A percentile compares a stretch with the other conserved stretches of the same genome.
These are phyloP conservation scores for Spisula solida DNA, from an alignment of 2,888 invertebrate genomes.

Conservation along the genomic window DNA sequence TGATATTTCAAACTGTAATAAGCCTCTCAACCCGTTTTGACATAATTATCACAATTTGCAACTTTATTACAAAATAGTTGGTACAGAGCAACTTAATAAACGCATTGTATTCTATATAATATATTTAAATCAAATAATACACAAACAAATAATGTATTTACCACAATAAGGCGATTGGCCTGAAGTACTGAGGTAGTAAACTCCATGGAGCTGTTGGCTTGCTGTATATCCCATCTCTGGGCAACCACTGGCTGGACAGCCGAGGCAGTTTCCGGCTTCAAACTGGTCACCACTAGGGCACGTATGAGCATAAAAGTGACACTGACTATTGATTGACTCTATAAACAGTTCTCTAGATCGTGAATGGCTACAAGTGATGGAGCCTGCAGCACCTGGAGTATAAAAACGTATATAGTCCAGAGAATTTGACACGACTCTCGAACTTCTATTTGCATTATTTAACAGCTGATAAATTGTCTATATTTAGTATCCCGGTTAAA, in stretches of 20 bases:
- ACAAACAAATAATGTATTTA: conserved; percentile 46
- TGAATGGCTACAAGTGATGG: conserved; percentile 78
- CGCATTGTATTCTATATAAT: no score
- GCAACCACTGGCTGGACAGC: conserved; percentile 75
- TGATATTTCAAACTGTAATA: no score
- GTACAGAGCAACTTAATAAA: no score
- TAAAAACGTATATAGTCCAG: no score
- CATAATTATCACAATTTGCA: no score
- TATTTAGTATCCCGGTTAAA: no score
- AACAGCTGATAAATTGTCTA: no score
- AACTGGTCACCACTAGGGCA: conserved; percentile 72
- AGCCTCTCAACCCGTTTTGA: no score
- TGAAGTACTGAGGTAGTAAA: conserved; percentile 79
- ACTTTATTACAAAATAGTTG: no score
- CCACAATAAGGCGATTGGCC: conserved; percentile 76
- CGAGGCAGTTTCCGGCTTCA: conserved; percentile 76
- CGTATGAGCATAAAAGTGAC: conserved; percentile 73
- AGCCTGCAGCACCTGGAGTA: conserved; percentile 49
- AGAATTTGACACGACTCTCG: no score
- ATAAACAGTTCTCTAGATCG: conserved; percentile 71
- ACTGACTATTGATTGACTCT: conserved; percentile 77
- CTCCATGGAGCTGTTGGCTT: conserved; percentile 66
- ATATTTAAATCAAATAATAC: no score
- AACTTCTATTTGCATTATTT: no score
- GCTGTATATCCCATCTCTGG: conserved; percentile 81